Evolutionary conservation across 2,888 invertebrate genomes (phyloP).

Genomic region (Ischnus inquisitorius): DNA sequence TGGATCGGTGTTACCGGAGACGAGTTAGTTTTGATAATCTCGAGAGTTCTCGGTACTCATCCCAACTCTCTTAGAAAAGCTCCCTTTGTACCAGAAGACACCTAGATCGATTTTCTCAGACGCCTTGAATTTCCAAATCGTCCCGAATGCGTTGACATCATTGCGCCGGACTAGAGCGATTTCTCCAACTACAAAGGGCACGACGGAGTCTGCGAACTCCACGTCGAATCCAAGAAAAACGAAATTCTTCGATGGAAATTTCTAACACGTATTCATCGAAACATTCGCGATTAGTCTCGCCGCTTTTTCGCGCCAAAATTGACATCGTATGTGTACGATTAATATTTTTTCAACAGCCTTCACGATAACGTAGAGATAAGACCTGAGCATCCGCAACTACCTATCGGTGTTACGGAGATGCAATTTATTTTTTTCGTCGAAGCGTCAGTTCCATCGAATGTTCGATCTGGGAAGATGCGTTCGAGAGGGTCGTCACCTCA

Average conservation of each 20-base stretch:
- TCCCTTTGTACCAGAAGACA: neutral
- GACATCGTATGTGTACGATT: too few relatives aligned
- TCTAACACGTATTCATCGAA: too few relatives aligned
- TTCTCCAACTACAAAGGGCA: conserved; percentile 3
- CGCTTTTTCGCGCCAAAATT: too few relatives aligned
- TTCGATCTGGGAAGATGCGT: conserved; percentile 21
- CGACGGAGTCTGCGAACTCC: conserved; percentile 6
- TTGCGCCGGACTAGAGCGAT: neutral
- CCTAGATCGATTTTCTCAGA: conserved; percentile 49
- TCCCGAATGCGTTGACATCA: neutral
- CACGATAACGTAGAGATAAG: too few relatives aligned
- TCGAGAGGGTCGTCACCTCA: neutral
- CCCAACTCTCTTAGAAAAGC: neutral
- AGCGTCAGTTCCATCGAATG: conserved; percentile 3
- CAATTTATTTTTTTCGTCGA: conserved; percentile 8
- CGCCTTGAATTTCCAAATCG: neutral
- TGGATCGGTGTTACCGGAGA: neutral
- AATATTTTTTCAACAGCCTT: too few relatives aligned
- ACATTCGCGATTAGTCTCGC: too few relatives aligned
- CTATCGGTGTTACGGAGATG: neutral
- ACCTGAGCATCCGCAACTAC: neutral
- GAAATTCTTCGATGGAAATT: neutral
- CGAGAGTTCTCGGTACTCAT: neutral
- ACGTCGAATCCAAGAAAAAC: conserved; percentile 2
- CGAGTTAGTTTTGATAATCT: conserved; percentile 3